Conservation (phyloP, 2,888 invertebrate genomes). For the Drosophila affinis region DNA sequence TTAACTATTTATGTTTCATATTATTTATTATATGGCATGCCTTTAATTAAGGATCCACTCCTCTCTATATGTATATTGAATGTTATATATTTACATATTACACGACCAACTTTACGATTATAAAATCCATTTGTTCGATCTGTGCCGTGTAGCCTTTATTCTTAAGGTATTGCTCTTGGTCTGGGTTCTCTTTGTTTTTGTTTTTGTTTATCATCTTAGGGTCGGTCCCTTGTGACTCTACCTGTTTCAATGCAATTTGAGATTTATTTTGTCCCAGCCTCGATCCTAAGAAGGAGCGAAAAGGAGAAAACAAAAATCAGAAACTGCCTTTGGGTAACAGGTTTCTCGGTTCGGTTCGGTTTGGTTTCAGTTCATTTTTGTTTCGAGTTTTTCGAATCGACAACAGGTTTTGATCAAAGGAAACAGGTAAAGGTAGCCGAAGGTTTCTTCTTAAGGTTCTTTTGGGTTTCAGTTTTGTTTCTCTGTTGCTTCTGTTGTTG, state of each 20-base stretch:
- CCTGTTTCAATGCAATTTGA: conserved; percentile 71
- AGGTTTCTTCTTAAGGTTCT: conserved; percentile 36
- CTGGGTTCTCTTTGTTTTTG: conserved; percentile 12
- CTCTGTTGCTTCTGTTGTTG: background rate
- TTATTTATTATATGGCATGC: background rate
- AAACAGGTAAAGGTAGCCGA: conserved; percentile 57
- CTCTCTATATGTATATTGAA: background rate
- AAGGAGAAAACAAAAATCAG: conserved; percentile 52
- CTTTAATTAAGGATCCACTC: conserved; percentile 12
- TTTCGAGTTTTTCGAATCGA: conserved; percentile 35
- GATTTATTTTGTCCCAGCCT: conserved; percentile 59
- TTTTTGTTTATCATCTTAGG: conserved; percentile 41
- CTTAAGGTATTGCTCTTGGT: conserved; percentile 33
- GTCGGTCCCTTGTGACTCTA: conserved; percentile 35
- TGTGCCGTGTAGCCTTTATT: conserved; percentile 36
- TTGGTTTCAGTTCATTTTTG: conserved; percentile 20
- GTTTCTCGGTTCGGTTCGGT: conserved; percentile 43
- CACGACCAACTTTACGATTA: conserved; percentile 5
- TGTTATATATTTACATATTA: conserved; percentile 28
- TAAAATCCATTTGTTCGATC: conserved; percentile 20
- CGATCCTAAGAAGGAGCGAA: conserved; percentile 50
- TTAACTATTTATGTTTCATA: too few species aligned
- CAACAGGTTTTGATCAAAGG: conserved; percentile 62
- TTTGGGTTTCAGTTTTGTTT: conserved; percentile 4
- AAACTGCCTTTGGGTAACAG: conserved; percentile 58